Conservation (phyloP, 2,797 vertebrate genomes). For the Pangasius sanitwongsei region DNA sequence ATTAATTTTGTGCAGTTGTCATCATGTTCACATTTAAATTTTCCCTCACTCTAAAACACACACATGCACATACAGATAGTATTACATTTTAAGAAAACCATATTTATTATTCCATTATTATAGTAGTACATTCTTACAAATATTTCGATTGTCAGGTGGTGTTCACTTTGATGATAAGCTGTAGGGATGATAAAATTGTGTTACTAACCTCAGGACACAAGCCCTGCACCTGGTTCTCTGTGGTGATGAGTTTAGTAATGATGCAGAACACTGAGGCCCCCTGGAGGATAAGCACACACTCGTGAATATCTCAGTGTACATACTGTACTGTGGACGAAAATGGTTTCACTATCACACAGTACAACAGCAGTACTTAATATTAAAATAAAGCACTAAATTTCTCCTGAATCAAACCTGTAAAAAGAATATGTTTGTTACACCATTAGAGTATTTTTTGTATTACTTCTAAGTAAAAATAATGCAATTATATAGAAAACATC, state of each 20-base stretch:
- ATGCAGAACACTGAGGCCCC: constrained; percentile 92
- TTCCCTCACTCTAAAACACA: constrained; percentile 69
- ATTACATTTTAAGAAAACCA: not conserved
- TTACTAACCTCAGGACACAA: constrained; percentile 87
- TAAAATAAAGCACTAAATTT: not conserved
- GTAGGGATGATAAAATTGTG: not conserved
- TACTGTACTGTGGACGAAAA: not conserved
- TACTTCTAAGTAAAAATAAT: not conserved
- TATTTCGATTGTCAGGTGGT: not conserved
- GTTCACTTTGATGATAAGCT: not conserved
- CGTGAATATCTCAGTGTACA: not conserved
- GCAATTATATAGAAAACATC: not conserved
- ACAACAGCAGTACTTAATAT: not conserved
- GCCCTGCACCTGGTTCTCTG: constrained; percentile 88
- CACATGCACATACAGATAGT: not conserved
- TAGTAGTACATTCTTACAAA: not conserved
- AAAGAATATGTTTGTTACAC: not conserved
- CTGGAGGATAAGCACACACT: constrained; percentile 64
- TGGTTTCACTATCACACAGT: not conserved
- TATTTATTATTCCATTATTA: not conserved
- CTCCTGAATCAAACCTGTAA: not conserved
- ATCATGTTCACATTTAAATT: constrained; percentile 64
- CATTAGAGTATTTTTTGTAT: not conserved
- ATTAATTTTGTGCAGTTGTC: constrained; percentile 61
- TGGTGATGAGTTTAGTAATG: constrained; percentile 90